Percentiles rank a stretch among this genome's conserved stretches.
phyloP scores from a whole-genome alignment of 2,888 invertebrate species.

The Melolontha melolontha region DNA sequence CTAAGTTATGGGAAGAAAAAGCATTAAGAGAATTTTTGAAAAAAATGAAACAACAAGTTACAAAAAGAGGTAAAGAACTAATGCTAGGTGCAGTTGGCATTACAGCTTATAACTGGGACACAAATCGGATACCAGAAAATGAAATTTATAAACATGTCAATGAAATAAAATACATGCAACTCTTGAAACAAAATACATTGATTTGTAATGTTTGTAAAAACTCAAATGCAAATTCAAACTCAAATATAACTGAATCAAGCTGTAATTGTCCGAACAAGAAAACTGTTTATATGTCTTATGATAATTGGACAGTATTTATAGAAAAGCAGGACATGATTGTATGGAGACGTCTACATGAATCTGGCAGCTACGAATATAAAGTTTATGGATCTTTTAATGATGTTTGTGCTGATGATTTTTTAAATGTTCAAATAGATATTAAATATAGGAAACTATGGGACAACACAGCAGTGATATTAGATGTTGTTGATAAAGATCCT shows the following conservation, averaged over 20 bases:
- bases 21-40: constrained; percentile 69
- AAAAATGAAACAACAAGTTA: constrained; percentile 63
- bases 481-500: constrained; percentile 77
- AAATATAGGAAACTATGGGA: constrained; percentile 86
- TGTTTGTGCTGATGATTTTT: constrained; percentile 81
- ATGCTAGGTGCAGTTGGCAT: constrained; percentile 70
- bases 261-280: constrained; percentile 63
- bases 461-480: constrained; percentile 77
- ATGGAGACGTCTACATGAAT: constrained; percentile 79
- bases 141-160: constrained; percentile 69
- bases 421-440: constrained; percentile 85
- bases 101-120: constrained; percentile 73
- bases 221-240: constrained; percentile 12
- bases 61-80: constrained; percentile 68
- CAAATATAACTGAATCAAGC: constrained; percentile 64
- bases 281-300: constrained; percentile 56
- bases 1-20: constrained; percentile 73
- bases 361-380: constrained; percentile 85
- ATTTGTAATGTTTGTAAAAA: constrained; percentile 67
- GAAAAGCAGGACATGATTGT: constrained; percentile 83
- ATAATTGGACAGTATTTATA: constrained; percentile 83
- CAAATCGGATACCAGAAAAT: constrained; percentile 69
- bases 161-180: constrained; percentile 72
- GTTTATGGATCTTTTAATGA: constrained; percentile 87
- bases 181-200: constrained; percentile 68